phyloP scores from a whole-genome alignment of 2,113 vertebrate genomes.

The Nothoprocta perdicaria region DNA sequence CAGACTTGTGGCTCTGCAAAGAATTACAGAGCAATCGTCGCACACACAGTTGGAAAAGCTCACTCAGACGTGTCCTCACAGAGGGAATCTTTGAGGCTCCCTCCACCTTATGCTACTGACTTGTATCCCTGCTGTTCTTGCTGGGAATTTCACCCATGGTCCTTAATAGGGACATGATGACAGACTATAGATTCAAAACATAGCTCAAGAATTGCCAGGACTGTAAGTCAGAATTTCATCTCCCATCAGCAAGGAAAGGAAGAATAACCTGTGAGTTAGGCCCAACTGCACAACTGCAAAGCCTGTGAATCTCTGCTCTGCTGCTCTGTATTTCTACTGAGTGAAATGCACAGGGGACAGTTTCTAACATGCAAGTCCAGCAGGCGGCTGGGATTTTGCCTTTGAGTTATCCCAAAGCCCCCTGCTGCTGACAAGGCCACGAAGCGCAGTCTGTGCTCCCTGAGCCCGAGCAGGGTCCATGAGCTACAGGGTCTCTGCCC shows the following conservation, averaged over 20 bases:
- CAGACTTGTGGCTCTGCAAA: neutral
- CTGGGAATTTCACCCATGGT: accelerated
- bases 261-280: neutral
- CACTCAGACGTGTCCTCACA: neutral
- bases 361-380: neutral
- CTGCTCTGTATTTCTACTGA: neutral
- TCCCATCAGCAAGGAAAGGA: neutral
- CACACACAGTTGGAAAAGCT: neutral
- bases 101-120: accelerated
- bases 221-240: neutral
- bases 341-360: neutral
- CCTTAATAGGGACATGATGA: no score
- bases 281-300: neutral
- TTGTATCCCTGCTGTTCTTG: neutral
- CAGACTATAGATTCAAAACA: neutral
- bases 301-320: neutral
- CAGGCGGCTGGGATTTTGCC: neutral
- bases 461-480: neutral
- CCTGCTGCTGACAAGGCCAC: neutral
- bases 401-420: neutral
- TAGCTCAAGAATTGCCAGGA: neutral
- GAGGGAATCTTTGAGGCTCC: neutral
- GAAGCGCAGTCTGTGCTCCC: neutral
- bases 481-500: neutral
- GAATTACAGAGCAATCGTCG: neutral